Evolutionary conservation across 1,140 invertebrate genomes (phyloP).

Genomic region (Euwallacea similis): DNA sequence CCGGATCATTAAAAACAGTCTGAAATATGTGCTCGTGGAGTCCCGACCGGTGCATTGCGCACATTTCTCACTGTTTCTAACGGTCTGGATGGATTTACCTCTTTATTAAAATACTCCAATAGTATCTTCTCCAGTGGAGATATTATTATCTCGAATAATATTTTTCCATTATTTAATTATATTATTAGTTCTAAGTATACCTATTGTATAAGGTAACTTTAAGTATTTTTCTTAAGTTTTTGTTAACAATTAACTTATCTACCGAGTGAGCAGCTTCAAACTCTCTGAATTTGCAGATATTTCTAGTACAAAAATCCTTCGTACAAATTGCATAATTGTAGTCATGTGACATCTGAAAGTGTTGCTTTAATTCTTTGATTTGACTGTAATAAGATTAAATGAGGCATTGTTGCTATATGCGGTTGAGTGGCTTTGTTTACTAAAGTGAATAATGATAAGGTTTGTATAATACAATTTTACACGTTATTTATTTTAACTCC

Average conservation of each 20-base stretch:
- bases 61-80: no score
- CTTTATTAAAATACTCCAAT: no score
- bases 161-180: not conserved
- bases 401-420: not conserved
- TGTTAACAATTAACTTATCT: not conserved
- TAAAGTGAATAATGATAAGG: no score
- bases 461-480: no score
- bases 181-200: not conserved
- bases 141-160: not conserved
- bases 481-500: no score
- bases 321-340: not conserved
- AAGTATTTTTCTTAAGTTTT: not conserved
- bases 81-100: no score
- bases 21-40: no score
- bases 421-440: not conserved
- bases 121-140: no score
- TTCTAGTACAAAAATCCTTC: not conserved
- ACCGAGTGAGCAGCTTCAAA: not conserved
- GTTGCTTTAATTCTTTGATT: constrained; percentile 3
- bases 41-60: no score
- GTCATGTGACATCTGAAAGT: not conserved
- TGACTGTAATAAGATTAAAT: not conserved
- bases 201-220: not conserved
- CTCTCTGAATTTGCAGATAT: not conserved
- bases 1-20: no score